phyloP scores from a whole-genome alignment of 2,888 invertebrate species.

The Aspidapion aeneum region DNA sequence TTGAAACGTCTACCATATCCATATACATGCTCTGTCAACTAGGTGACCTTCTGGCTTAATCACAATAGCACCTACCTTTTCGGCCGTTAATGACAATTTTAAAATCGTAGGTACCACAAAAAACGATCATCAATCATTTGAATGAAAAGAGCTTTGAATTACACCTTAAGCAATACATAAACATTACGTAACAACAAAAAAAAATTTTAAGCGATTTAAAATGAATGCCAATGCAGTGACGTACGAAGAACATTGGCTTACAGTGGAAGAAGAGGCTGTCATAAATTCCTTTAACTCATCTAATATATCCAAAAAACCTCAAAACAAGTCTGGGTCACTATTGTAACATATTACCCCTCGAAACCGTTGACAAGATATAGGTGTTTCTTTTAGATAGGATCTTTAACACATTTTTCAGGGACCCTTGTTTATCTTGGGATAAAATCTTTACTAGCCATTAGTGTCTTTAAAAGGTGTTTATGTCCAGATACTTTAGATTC shows the following conservation, averaged over 20 bases:
- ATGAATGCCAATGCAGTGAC: too few relatives aligned
- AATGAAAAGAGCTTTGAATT: not conserved
- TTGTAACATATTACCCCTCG: slow-evolving; percentile 20
- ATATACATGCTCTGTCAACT: slow-evolving; percentile 19
- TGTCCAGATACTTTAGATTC: not conserved
- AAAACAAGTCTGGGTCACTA: too few relatives aligned
- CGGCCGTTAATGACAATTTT: slow-evolving; percentile 22
- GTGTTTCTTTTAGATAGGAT: slow-evolving; percentile 23
- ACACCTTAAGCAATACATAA: not conserved
- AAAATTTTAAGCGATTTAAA: too few relatives aligned
- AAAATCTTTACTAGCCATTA: slow-evolving; percentile 24
- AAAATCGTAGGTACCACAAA: slow-evolving; percentile 13
- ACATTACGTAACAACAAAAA: not conserved
- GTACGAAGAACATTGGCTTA: too few relatives aligned
- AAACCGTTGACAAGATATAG: slow-evolving; percentile 25
- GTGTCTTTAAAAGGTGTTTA: slow-evolving; percentile 7
- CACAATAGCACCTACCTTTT: not conserved
- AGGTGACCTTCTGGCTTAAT: slow-evolving; percentile 18
- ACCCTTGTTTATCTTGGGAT: slow-evolving; percentile 18
- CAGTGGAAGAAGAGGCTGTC: too few relatives aligned
- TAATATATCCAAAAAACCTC: too few relatives aligned
- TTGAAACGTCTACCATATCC: slow-evolving; percentile 21
- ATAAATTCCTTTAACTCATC: too few relatives aligned
- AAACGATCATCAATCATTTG: slow-evolving; percentile 17
- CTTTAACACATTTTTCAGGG: slow-evolving; percentile 24